A percentile compares a stretch with the other conserved stretches of the same genome.
These are phyloP conservation scores for Apotomis capreana DNA, from an alignment of 2,888 invertebrate species.

Conservation along the genomic window DNA sequence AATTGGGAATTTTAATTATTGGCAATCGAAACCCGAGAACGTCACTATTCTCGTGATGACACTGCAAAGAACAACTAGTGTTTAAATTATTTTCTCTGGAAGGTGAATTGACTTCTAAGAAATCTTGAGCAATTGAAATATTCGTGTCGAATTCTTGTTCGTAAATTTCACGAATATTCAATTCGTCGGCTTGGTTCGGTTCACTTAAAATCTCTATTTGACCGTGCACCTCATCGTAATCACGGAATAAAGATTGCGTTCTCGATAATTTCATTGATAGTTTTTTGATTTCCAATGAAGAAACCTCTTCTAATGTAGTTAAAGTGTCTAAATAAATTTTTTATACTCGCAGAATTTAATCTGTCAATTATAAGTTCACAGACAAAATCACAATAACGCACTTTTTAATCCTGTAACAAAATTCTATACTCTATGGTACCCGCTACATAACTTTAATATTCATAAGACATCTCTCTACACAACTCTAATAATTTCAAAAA, in stretches of 20 bases:
- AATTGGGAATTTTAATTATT: constrained; percentile 18
- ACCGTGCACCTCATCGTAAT: constrained; percentile 39
- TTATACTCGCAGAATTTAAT: too few relatives aligned
- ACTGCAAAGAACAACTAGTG: not conserved
- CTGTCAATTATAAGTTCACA: too few relatives aligned
- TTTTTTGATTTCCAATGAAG: constrained; percentile 23
- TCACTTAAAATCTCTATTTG: constrained; percentile 31
- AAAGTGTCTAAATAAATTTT: too few relatives aligned
- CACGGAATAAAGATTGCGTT: constrained; percentile 31
- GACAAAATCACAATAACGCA: too few relatives aligned
- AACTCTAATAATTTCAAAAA: too few relatives aligned
- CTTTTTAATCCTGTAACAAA: too few relatives aligned
- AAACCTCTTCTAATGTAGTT: not conserved
- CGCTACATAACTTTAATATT: too few relatives aligned
- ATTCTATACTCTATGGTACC: too few relatives aligned
- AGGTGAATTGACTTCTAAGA: not conserved
- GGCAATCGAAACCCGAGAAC: constrained; percentile 17
- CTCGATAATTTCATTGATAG: constrained; percentile 33
- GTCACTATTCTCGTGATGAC: not conserved
- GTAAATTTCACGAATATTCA: constrained; percentile 17
- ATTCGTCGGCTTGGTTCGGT: constrained; percentile 7
- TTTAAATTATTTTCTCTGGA: too few relatives aligned
- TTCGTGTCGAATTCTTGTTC: constrained; percentile 37
- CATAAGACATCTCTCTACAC: too few relatives aligned
- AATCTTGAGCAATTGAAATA: constrained; percentile 26